These are phyloP conservation scores for Cheumatopsyche charites DNA, from an alignment of 1,140 invertebrate genomes.

Conservation along the genomic window DNA sequence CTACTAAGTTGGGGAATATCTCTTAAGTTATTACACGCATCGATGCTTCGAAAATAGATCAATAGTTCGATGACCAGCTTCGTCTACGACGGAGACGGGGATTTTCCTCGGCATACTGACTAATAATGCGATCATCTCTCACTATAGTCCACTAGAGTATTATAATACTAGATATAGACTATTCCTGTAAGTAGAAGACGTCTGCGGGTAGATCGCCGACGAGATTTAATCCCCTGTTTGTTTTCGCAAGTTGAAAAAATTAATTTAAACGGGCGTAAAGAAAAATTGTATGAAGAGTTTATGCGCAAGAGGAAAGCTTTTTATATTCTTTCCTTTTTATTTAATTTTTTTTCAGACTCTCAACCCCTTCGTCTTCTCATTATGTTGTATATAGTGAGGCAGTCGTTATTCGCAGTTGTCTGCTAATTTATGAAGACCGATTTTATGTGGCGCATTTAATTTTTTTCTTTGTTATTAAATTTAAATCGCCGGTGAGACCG, in stretches of 20 bases:
- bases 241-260: constrained; percentile 10
- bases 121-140: no score
- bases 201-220: not conserved
- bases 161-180: no score
- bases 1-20: constrained; percentile 30
- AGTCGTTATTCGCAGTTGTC: constrained; percentile 16
- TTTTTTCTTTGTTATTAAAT: no score
- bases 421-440: constrained; percentile 4
- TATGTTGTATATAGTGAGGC: not conserved
- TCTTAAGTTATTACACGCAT: constrained; percentile 45
- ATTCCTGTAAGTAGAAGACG: not conserved
- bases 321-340: constrained; percentile 3
- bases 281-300: constrained; percentile 1
- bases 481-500: no score
- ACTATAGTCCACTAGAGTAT: no score
- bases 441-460: not conserved
- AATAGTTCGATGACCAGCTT: constrained; percentile 43
- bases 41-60: constrained; percentile 46
- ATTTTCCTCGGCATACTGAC: not conserved
- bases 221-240: constrained; percentile 13
- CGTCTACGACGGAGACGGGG: not conserved
- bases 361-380: not conserved
- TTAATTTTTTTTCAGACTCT: no score
- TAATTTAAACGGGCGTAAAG: constrained; percentile 3
- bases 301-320: constrained; percentile 5